These are phyloP conservation scores for Octodonta nipae DNA, from an alignment of 2,888 invertebrate genomes.

Conservation along the genomic window DNA sequence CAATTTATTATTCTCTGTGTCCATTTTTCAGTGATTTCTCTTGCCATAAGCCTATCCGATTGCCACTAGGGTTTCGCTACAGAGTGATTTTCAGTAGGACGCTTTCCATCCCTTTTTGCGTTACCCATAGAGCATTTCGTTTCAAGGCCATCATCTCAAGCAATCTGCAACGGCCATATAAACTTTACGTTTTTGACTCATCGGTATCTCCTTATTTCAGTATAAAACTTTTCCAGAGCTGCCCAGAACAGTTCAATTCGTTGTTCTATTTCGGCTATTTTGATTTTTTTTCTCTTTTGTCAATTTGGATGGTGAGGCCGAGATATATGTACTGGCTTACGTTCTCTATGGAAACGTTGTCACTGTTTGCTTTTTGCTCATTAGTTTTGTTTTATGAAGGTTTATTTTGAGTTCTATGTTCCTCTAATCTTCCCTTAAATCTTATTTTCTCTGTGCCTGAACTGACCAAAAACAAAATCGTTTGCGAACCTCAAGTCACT, in stretches of 20 bases:
- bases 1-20: neutral
- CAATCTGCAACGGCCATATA: neutral
- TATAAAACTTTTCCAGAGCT: neutral
- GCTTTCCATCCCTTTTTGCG: neutral
- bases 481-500: neutral
- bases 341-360: neutral
- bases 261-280: neutral
- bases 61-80: neutral
- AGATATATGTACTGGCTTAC: conserved; percentile 1
- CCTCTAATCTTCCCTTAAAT: no score
- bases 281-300: neutral
- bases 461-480: neutral
- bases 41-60: neutral
- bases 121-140: neutral
- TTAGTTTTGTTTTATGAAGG: neutral
- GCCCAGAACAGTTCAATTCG: neutral
- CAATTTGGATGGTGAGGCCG: neutral
- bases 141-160: neutral
- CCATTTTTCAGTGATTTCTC: neutral
- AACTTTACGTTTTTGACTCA: neutral
- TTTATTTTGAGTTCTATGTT: no score
- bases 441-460: neutral
- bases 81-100: neutral
- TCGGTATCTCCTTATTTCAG: neutral
- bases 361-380: neutral